phyloP scores from a whole-genome alignment of 2,888 invertebrate species.

The Athalia circularis region DNA sequence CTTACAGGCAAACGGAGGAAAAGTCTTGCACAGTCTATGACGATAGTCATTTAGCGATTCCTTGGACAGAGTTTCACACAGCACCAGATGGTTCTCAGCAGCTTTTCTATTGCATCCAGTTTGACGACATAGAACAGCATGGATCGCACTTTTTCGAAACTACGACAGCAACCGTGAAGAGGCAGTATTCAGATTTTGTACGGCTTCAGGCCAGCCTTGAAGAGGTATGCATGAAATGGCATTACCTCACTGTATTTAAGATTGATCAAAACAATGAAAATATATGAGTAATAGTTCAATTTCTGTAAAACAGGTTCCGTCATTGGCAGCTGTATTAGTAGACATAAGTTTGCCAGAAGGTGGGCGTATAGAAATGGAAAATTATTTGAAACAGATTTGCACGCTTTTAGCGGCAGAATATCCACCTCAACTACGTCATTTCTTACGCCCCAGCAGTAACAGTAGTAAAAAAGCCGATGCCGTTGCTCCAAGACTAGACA shows the following conservation, averaged over 20 bases:
- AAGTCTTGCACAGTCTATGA: conserved; percentile 66
- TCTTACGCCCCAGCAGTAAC: conserved; percentile 68
- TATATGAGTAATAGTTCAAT: not conserved
- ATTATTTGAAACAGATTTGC: conserved; percentile 65
- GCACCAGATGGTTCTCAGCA: conserved; percentile 69
- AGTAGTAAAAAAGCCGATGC: conserved; percentile 73
- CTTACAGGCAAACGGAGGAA: conserved; percentile 65
- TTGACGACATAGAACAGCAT: conserved; percentile 69
- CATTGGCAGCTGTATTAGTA: conserved; percentile 60
- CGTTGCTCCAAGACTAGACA: conserved; percentile 77
- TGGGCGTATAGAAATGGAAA: conserved; percentile 67
- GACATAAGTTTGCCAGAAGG: conserved; percentile 67
- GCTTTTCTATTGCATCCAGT: conserved; percentile 69
- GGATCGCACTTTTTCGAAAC: conserved; percentile 68
- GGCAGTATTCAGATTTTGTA: conserved; percentile 68
- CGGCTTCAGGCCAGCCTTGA: conserved; percentile 66
- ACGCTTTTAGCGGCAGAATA: conserved; percentile 64
- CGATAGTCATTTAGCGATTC: conserved; percentile 66
- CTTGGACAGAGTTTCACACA: conserved; percentile 69
- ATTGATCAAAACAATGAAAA: not conserved
- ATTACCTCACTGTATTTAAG: too few species aligned
- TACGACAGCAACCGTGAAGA: conserved; percentile 67
- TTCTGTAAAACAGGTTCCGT: conserved; percentile 56
- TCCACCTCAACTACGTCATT: conserved; percentile 67
- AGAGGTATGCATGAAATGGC: conserved; percentile 56